Percentiles rank a stretch among this genome's conserved stretches.
These are phyloP conservation scores for Cistogaster globosa DNA, from an alignment of 2,888 invertebrate species.

Conservation along the genomic window DNA sequence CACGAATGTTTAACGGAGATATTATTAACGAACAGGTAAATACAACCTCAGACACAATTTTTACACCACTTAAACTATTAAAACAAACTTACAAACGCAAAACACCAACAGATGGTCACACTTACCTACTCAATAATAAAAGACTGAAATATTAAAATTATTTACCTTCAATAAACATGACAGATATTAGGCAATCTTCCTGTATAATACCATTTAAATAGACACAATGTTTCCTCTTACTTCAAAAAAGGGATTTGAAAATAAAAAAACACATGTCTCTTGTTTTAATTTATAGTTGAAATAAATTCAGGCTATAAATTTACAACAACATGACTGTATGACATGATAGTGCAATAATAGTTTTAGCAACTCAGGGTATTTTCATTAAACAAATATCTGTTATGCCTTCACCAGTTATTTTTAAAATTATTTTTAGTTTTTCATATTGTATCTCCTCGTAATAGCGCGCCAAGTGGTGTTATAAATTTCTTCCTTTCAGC, in stretches of 20 bases:
- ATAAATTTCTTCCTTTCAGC: constrained; percentile 11
- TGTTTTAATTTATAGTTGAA: constrained; percentile 74
- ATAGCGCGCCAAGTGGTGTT: constrained; percentile 9
- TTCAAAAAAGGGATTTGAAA: not conserved
- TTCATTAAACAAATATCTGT: constrained; percentile 31
- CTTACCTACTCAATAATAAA: no score
- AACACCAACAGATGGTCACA: no score
- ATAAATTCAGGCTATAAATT: constrained; percentile 65
- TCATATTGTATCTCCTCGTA: constrained; percentile 7
- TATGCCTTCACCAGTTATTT: not conserved
- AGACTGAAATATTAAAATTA: no score
- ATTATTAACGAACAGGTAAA: no score
- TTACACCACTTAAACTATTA: no score
- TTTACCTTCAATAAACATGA: no score
- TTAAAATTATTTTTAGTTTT: not conserved
- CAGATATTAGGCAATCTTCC: no score
- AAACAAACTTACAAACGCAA: no score
- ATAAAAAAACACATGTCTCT: constrained; percentile 10
- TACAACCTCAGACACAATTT: no score
- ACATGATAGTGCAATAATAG: constrained; percentile 4
- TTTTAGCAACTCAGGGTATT: not conserved
- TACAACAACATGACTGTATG: constrained; percentile 51
- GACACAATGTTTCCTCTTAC: no score
- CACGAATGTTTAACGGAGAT: no score
- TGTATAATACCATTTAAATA: no score